A percentile compares a stretch with the other conserved stretches of the same genome.
phyloP scores from a whole-genome alignment of 2,797 vertebrate species.

The Rhinella marina region DNA sequence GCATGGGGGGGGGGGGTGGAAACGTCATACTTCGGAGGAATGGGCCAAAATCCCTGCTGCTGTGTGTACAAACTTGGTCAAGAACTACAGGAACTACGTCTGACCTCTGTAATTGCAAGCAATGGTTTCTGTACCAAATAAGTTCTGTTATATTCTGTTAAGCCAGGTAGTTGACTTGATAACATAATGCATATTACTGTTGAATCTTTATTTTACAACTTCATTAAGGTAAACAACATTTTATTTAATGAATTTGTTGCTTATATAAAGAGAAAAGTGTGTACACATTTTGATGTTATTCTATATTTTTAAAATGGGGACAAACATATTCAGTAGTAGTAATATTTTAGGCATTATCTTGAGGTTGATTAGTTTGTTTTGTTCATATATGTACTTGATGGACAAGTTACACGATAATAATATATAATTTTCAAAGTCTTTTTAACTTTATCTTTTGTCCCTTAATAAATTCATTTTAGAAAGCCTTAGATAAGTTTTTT shows the following conservation, averaged over 20 bases:
- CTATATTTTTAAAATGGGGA: neutral
- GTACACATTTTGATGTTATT: neutral
- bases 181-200: too few relatives aligned
- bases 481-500: neutral
- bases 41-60: too few relatives aligned
- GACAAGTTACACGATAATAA: neutral
- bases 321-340: neutral
- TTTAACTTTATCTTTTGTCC: neutral
- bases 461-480: neutral
- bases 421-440: neutral
- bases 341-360: neutral
- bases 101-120: too few relatives aligned
- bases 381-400: neutral
- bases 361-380: neutral
- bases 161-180: too few relatives aligned
- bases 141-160: too few relatives aligned
- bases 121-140: too few relatives aligned
- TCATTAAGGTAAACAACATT: too few relatives aligned
- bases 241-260: neutral
- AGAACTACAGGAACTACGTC: too few relatives aligned
- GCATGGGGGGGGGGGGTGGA: too few relatives aligned
- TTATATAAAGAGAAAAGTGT: neutral
- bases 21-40: too few relatives aligned
- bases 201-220: too few relatives aligned
- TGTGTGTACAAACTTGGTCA: too few relatives aligned